phyloP scores from a whole-genome alignment of 2,113 vertebrate species.

The Cyprinodon tularosa region DNA sequence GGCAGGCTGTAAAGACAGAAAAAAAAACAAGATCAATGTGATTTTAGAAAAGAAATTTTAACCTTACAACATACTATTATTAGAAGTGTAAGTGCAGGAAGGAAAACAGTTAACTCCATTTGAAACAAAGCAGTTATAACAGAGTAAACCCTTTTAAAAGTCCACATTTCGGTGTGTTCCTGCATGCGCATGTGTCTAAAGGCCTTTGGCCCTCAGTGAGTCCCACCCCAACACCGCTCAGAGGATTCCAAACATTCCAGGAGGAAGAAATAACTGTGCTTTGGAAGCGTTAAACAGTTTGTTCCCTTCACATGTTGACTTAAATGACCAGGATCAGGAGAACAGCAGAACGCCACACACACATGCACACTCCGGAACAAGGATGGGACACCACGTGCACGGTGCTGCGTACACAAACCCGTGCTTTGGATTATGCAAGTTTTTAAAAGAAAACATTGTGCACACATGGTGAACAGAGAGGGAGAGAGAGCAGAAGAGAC shows the following conservation, averaged over 20 bases:
- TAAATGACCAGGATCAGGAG: constrained; percentile 58
- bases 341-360: constrained; percentile 47
- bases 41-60: too few species aligned
- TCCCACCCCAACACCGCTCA: constrained; percentile 66
- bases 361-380: constrained; percentile 1
- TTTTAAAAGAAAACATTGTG: constrained; percentile 29
- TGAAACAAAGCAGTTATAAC: neutral
- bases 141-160: constrained; percentile 3
- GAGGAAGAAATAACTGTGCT: constrained; percentile 63
- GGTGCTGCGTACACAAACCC: constrained; percentile 38
- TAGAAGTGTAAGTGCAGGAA: neutral
- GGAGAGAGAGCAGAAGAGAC: constrained; percentile 15
- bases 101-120: constrained; percentile 4
- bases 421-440: constrained; percentile 54
- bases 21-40: too few species aligned
- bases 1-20: too few species aligned
- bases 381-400: constrained; percentile 50
- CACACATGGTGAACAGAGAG: constrained; percentile 9
- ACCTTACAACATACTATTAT: neutral
- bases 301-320: constrained; percentile 55
- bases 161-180: constrained; percentile 39
- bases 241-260: constrained; percentile 71
- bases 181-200: constrained; percentile 28
- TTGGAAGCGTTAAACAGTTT: constrained; percentile 57
- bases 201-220: constrained; percentile 51